A percentile compares a stretch with the other conserved stretches of the same genome.
Evolutionary conservation across 2,797 vertebrate genomes (phyloP).

Genomic region (Anas bernieri): DNA sequence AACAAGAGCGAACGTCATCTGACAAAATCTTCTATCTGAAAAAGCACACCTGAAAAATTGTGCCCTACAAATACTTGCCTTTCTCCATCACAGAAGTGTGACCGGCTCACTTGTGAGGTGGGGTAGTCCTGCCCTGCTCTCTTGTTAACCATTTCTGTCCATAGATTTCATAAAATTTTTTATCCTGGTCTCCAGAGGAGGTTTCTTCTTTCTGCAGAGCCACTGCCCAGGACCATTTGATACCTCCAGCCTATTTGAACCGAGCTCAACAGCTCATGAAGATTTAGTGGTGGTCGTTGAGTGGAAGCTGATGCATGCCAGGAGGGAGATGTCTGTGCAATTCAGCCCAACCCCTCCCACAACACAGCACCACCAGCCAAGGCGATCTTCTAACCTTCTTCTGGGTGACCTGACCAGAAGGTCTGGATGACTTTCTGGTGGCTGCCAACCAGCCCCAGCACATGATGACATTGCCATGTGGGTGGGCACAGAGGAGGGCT

Average conservation of each 20-base stretch:
- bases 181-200: not conserved
- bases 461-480: not conserved
- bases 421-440: not conserved
- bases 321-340: not conserved
- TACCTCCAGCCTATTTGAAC: not conserved
- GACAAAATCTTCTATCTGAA: not conserved
- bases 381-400: not conserved
- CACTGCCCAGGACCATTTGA: not conserved
- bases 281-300: too few relatives aligned
- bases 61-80: not conserved
- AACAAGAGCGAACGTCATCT: not conserved
- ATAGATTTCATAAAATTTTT: too few relatives aligned
- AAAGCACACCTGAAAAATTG: not conserved
- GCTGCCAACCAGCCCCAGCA: not conserved
- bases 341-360: not conserved
- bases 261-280: not conserved
- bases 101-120: not conserved
- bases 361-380: not conserved
- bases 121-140: not conserved
- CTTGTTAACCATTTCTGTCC: not conserved
- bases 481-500: not conserved
- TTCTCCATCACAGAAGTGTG: not conserved
- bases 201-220: not conserved
- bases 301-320: rapidly evolving
- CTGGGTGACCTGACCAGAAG: not conserved